Percentiles rank a stretch among this genome's conserved stretches.
phyloP scores from a whole-genome alignment of 2,113 vertebrate genomes.

The Phalacrocorax aristotelis region DNA sequence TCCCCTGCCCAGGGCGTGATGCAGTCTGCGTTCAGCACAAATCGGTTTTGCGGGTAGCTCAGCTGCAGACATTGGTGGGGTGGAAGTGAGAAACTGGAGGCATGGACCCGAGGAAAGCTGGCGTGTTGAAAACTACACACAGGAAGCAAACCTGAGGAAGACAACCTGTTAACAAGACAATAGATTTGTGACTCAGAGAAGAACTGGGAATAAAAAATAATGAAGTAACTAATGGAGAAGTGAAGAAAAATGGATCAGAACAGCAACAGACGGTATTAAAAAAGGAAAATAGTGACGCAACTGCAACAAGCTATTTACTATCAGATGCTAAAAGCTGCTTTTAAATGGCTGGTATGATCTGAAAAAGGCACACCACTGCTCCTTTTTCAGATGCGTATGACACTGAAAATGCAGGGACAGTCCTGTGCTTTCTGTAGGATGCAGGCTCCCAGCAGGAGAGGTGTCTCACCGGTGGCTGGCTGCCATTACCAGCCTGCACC shows the following conservation, averaged over 20 bases:
- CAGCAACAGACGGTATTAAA: neutral
- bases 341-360: neutral
- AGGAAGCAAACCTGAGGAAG: neutral
- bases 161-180: neutral
- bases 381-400: accelerated
- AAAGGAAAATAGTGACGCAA: neutral
- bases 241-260: neutral
- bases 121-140: neutral
- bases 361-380: neutral
- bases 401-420: neutral
- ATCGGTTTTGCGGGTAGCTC: accelerated
- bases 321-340: neutral
- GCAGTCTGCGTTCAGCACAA: neutral
- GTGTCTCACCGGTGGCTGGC: accelerated
- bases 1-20: accelerated
- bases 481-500: neutral
- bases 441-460: accelerated
- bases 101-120: accelerated
- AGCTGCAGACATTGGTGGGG: no score
- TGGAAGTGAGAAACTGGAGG: neutral
- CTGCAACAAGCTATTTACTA: neutral
- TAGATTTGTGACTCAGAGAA: neutral
- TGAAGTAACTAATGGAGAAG: neutral
- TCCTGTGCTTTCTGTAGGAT: accelerated
- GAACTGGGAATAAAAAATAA: neutral